phyloP scores from a whole-genome alignment of 2,888 invertebrate species.

The Liposcelis brunnea region DNA sequence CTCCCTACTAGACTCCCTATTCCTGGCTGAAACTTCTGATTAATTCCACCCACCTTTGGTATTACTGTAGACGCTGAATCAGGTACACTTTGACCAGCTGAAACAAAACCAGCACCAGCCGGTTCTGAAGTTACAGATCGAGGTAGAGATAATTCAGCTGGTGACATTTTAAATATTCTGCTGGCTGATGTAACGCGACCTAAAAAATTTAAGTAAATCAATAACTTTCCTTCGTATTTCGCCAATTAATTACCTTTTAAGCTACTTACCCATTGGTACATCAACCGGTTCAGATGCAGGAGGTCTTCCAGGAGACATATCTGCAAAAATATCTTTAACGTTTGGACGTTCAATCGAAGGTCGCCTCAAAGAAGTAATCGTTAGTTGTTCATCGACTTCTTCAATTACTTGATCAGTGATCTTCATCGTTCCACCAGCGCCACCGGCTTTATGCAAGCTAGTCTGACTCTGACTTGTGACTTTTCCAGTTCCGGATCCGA shows the following conservation, averaged over 20 bases:
- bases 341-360: slow-evolving; percentile 15
- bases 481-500: background rate
- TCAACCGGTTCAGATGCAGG: slow-evolving; percentile 1
- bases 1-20: too few species aligned
- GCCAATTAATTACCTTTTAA: background rate
- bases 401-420: slow-evolving; percentile 47
- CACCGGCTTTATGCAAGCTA: slow-evolving; percentile 18
- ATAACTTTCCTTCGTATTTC: too few species aligned
- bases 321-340: slow-evolving; percentile 10
- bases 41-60: too few species aligned
- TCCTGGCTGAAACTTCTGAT: too few species aligned
- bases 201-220: too few species aligned
- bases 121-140: too few species aligned
- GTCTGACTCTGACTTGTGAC: slow-evolving; percentile 14
- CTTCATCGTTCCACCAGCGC: slow-evolving; percentile 35
- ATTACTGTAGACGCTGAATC: too few species aligned
- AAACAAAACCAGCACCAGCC: too few species aligned
- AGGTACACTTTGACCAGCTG: too few species aligned
- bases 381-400: slow-evolving; percentile 56
- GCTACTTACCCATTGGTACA: slow-evolving; percentile 2
- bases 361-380: slow-evolving; percentile 52
- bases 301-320: background rate
- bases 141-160: too few species aligned
- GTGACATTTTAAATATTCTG: too few species aligned
- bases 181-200: too few species aligned